Evolutionary conservation across 2,888 invertebrate species (phyloP), one percentile per base, ranked within the genome.

Genomic region (Fragum whitleyi): DNA sequence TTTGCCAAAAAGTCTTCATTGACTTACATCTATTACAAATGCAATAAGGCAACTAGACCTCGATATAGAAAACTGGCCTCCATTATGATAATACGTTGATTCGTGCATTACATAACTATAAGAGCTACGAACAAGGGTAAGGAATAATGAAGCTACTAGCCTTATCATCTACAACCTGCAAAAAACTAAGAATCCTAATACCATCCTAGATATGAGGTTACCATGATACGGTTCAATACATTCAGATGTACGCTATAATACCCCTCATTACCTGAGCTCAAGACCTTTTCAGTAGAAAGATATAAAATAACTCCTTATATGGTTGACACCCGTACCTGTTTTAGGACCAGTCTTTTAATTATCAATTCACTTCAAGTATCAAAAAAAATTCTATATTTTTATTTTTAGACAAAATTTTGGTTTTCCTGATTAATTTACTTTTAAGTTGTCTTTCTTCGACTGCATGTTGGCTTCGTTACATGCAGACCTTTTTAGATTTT

Each of bases 341-440:
- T 21, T 59, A 59, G 3, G 28, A 21, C 5, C 57, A 26, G 7
- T 26, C 28, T 59, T 7, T 16, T 9, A 39, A 14, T 39, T 14
- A 9, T 39, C 14, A 14, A 9, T 14, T 39, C 39, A 39, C 39
- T 39, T 39, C 39, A 6, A 39, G 39, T 39, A 39, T 39, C 39
- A 39, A 39, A 9, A 9, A 39, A 39, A 21, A 55, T 16, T 16
- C 19, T 23, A 26, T 32, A 32, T 70, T 59, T 74, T 16, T 29
- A 23, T 42, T 0, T 42, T 21, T 26, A 39, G 39, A 39, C 59
- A 61, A 21, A 26, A 57, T 32, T 76, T 76, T 28, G 62, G 76
- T 21, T 69, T 42, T n/a, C 69, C 69, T 1, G 47, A 42, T 9
- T 57, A 65, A 53, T 67, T 67, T 9, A 74, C 51, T 51, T 29